phyloP scores from a whole-genome alignment of 2,888 invertebrate genomes.

The Cheilosia urbana region DNA sequence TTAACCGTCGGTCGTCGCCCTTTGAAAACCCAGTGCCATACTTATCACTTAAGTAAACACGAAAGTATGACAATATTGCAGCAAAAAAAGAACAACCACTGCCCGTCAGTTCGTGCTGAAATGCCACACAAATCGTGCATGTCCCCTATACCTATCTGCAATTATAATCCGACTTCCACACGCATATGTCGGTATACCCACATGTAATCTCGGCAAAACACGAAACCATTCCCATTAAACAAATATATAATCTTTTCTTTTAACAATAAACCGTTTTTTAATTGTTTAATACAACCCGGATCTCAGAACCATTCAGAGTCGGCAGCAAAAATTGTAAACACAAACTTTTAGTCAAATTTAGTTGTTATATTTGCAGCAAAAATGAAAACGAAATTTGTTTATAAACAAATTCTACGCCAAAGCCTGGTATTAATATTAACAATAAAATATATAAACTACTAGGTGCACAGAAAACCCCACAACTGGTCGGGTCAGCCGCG shows the following conservation, averaged over 20 bases:
- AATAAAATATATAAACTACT: slow-evolving; percentile 78
- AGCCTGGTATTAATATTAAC: slow-evolving; percentile 77
- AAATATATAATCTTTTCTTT: slow-evolving; percentile 28
- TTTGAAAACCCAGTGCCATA: too few species aligned
- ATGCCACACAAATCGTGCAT: not conserved
- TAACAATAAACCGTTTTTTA: slow-evolving; percentile 57
- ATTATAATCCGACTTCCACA: not conserved
- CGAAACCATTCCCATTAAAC: slow-evolving; percentile 22
- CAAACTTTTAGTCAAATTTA: slow-evolving; percentile 32
- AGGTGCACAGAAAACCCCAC: slow-evolving; percentile 67
- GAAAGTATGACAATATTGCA: too few species aligned
- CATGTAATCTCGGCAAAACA: slow-evolving; percentile 26
- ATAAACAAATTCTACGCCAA: slow-evolving; percentile 67
- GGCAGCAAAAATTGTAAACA: slow-evolving; percentile 1
- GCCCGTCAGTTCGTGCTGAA: too few species aligned
- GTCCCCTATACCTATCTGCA: not conserved
- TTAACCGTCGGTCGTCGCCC: too few species aligned
- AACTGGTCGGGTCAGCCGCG: slow-evolving; percentile 61
- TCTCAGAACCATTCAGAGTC: slow-evolving; percentile 49
- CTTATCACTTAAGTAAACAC: too few species aligned
- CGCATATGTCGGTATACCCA: not conserved
- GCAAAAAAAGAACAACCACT: too few species aligned
- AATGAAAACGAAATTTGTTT: slow-evolving; percentile 71
- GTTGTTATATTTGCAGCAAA: slow-evolving; percentile 54
- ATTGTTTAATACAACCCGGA: slow-evolving; percentile 73